These are phyloP conservation scores for Myotis brandtii DNA, from an alignment of 2,113 vertebrate species.

Conservation along the genomic window DNA sequence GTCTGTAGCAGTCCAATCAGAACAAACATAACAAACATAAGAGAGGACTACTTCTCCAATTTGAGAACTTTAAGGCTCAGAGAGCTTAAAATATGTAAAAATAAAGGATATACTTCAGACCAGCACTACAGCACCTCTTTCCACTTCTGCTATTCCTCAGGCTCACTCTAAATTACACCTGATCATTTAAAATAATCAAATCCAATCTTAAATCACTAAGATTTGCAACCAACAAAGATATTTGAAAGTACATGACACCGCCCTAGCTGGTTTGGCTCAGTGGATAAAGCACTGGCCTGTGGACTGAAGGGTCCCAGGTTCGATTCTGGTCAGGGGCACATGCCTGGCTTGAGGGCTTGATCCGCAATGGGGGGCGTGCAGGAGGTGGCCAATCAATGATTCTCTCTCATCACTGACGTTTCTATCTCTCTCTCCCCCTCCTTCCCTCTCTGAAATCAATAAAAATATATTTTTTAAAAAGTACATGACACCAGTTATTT, in stretches of 20 bases:
- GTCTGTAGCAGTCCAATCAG: neutral
- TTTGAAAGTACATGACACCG: neutral
- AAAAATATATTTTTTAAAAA: neutral
- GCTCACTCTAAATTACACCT: conserved; percentile 4
- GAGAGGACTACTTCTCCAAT: neutral
- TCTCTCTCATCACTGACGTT: no score
- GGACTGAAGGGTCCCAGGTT: no score
- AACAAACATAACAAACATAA: neutral
- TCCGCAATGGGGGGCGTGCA: no score
- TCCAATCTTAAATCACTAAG: conserved; percentile 7
- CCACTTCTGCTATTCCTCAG: neutral
- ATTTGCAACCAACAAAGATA: conserved; percentile 6
- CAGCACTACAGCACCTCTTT: neutral
- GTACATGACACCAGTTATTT: neutral
- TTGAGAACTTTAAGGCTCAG: neutral
- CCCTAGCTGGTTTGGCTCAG: neutral
- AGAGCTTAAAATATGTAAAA: neutral
- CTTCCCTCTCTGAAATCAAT: no score
- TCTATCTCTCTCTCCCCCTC: no score
- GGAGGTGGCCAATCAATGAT: no score
- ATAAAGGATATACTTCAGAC: neutral
- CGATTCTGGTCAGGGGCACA: no score
- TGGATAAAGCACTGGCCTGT: no score
- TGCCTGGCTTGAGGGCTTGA: no score
- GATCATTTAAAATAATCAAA: conserved; percentile 28